Evolutionary conservation across 2,797 vertebrate species (phyloP).

Genomic region (Scolopax rusticola): DNA sequence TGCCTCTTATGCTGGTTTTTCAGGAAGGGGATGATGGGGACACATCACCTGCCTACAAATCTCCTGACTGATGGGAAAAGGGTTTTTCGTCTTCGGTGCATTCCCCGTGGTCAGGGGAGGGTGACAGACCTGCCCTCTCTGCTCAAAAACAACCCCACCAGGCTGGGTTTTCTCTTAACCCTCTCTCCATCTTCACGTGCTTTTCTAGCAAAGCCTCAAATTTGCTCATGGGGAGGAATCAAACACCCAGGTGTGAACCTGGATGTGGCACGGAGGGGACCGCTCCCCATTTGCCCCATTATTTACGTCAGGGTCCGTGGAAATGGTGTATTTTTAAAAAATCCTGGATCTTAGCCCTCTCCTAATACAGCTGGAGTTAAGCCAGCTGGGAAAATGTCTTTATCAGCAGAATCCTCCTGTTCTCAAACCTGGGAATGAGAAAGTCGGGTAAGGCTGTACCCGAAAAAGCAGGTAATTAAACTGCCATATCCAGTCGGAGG

Average conservation of each 20-base stretch:
- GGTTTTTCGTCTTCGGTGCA: not conserved
- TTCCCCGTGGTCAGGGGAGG: not conserved
- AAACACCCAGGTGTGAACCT: too few species aligned
- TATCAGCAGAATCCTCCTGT: not conserved
- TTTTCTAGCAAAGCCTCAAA: not conserved
- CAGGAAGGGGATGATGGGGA: not conserved
- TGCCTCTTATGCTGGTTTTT: conserved; percentile 1
- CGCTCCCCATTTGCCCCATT: not conserved
- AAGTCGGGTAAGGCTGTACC: fast-evolving
- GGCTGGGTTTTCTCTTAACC: not conserved
- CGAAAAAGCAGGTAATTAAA: not conserved
- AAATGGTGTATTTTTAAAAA: not conserved
- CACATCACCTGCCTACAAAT: fast-evolving
- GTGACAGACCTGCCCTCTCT: not conserved
- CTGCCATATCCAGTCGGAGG: fast-evolving
- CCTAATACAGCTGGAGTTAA: not conserved
- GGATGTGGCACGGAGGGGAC: not conserved
- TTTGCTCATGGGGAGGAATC: not conserved
- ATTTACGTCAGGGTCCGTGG: not conserved
- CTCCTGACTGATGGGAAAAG: not conserved
- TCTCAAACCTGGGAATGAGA: not conserved
- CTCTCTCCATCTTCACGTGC: not conserved
- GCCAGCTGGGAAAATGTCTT: not conserved
- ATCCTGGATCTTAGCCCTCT: not conserved
- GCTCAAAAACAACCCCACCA: too few species aligned